These are phyloP conservation scores for Phataginus tetradactyla DNA, from an alignment of 2,797 vertebrate genomes.

Conservation along the genomic window DNA sequence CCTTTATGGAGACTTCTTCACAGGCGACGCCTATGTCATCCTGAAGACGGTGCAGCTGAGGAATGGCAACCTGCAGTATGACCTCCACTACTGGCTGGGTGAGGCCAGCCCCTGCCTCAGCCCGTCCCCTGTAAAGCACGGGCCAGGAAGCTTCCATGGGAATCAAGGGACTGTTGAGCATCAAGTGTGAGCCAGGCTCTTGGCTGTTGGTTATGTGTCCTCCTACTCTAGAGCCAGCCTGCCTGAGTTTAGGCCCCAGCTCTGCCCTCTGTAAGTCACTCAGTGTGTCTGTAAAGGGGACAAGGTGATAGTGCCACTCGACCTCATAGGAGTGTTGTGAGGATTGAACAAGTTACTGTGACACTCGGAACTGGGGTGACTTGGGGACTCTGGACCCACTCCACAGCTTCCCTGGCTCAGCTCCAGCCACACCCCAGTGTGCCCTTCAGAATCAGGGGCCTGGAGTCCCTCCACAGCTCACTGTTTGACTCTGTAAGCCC, in stretches of 20 bases:
- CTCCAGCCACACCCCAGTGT: neutral
- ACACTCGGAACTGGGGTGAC: neutral
- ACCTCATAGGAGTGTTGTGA: neutral
- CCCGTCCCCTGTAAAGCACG: neutral
- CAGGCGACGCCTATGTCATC: constrained; percentile 95
- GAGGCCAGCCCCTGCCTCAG: neutral
- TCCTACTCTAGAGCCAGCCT: neutral
- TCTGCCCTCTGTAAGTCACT: neutral
- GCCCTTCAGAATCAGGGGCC: neutral
- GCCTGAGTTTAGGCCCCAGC: neutral
- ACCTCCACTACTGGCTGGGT: constrained; percentile 99
- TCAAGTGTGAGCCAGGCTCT: neutral
- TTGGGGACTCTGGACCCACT: neutral
- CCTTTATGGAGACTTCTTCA: constrained; percentile 96
- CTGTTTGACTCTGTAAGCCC: neutral
- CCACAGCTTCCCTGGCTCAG: neutral
- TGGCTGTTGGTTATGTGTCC: neutral
- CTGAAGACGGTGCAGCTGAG: constrained; percentile 96
- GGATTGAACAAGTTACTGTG: neutral
- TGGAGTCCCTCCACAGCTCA: neutral
- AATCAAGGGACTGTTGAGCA: neutral
- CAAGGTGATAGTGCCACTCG: fast-evolving
- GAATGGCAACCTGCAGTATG: constrained; percentile 94
- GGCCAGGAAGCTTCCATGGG: neutral
- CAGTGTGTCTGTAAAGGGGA: neutral